A percentile compares a stretch with the other conserved stretches of the same genome.
Evolutionary conservation across 1,140 invertebrate species (phyloP).

Genomic region (Paracyclopina nana): DNA sequence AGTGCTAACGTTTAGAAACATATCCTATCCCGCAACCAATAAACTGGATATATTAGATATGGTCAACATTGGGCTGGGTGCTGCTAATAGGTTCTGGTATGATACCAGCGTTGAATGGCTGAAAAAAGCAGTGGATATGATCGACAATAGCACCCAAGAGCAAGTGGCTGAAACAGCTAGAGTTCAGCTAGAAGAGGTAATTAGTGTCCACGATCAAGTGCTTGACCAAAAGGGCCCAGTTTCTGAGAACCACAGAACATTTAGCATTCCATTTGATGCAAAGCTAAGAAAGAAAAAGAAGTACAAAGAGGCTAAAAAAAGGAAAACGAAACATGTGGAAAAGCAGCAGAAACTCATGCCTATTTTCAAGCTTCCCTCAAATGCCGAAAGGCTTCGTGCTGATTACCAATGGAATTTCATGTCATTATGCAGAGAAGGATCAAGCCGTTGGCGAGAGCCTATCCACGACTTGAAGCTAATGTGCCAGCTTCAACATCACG

Average conservation of each 20-base stretch:
- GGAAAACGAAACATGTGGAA: neutral
- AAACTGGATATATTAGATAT: neutral
- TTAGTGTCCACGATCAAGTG: neutral
- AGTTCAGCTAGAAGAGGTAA: neutral
- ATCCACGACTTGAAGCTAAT: slow-evolving; percentile 20
- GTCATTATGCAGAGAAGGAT: neutral
- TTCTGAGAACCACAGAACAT: neutral
- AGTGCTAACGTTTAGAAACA: too few relatives aligned
- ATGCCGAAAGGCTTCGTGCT: neutral
- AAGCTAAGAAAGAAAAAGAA: slow-evolving; percentile 12
- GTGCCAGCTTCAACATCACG: slow-evolving; percentile 26
- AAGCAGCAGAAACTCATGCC: neutral
- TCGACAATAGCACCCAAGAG: neutral
- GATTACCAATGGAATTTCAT: neutral
- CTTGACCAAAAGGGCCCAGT: neutral
- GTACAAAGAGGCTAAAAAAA: neutral
- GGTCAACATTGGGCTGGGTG: slow-evolving; percentile 1
- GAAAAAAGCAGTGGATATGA: neutral
- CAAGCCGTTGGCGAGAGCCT: neutral
- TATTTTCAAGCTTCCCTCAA: neutral
- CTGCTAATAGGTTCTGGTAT: slow-evolving; percentile 1
- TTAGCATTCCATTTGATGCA: slow-evolving; percentile 3
- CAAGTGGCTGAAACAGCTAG: neutral
- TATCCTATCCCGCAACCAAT: too few relatives aligned
- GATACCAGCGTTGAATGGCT: neutral